Evolutionary conservation across 2,797 vertebrate species (phyloP), one percentile per base, ranked within the genome.

Genomic region (Anisognathus igniventris): DNA sequence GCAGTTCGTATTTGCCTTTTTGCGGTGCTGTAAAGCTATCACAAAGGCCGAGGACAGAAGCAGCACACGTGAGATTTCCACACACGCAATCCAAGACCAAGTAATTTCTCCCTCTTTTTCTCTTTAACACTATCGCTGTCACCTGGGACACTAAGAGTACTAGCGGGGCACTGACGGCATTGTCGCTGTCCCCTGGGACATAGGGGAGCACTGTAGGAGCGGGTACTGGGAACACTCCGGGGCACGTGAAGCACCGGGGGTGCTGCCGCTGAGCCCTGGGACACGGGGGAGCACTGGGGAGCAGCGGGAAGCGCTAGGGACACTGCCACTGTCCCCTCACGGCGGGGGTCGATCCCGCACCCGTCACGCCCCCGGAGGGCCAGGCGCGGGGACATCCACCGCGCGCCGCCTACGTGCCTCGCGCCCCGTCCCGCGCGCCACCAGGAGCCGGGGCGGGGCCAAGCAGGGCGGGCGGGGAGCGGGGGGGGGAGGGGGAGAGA

Each of bases 321-420:
- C 19, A 27, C 57, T 1, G 19, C 4, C 45, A 2, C 39, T 2
- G 21, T 14, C 5, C 19, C 47, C 39, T 53, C 56, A 14, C 7
- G 21, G 27, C 37, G 10, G 16, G 5, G 10, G 2, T 4, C 5
- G 10, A 1, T 4, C 24, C 54, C 54, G 10, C 16, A 3, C 17
- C 14, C 27, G 22, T 37, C 39, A 53, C 7, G 1, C 10, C 5
- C 9, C 17, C 25, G 2, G 1, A 3, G 2, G 10, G 11, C 47
- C 4, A 1, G 0, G 2, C 15, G 4, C 28, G 1, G 8, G 1
- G 3, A 30, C 20, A 39, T 5, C 50, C 40, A 4, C 48, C 23
- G 7, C 15, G 2, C 8, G 4, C 16, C 33, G 64, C 33, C 33
- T 86, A 86, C 82, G 82, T 86, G 72, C 82, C 64, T 24, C 39